These are phyloP conservation scores for Agelaius tricolor DNA, from an alignment of 2,113 vertebrate species.

Conservation along the genomic window DNA sequence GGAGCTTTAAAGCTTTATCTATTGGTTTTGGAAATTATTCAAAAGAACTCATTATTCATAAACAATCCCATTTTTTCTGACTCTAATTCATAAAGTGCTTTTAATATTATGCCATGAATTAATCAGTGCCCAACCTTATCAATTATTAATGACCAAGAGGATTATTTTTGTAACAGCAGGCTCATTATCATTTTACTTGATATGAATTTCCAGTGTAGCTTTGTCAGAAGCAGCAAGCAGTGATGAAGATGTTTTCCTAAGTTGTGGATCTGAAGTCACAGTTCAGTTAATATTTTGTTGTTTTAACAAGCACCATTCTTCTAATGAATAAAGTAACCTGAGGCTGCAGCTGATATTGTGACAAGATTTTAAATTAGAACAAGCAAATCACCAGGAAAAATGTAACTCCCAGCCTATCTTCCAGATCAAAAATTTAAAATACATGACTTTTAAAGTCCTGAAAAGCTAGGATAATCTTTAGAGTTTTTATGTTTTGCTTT, in stretches of 20 bases:
- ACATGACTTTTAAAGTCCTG: not conserved
- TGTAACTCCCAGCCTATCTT: not conserved
- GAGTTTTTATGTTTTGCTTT: not conserved
- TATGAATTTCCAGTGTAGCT: not conserved
- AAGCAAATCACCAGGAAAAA: not conserved
- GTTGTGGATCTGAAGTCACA: not conserved
- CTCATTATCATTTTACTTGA: not conserved
- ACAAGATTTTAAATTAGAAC: not conserved
- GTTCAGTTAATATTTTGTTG: not conserved
- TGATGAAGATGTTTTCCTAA: not conserved
- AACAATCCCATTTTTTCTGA: not conserved
- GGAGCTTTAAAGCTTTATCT: not conserved
- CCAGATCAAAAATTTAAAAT: not conserved
- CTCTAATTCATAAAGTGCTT: conserved; percentile 29
- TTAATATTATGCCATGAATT: conserved; percentile 23
- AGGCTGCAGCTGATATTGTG: not conserved
- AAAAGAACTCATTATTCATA: not conserved
- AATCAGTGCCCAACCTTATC: not conserved
- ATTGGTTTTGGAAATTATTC: conserved; percentile 15
- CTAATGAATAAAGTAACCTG: not conserved
- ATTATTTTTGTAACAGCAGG: not conserved
- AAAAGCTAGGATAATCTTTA: not conserved
- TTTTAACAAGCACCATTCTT: not conserved
- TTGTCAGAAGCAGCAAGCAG: not conserved
- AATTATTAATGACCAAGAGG: conserved; percentile 1